Base-by-base conservation (phyloP, 2,113 vertebrate genomes). In the Alosa alosa region DNA sequence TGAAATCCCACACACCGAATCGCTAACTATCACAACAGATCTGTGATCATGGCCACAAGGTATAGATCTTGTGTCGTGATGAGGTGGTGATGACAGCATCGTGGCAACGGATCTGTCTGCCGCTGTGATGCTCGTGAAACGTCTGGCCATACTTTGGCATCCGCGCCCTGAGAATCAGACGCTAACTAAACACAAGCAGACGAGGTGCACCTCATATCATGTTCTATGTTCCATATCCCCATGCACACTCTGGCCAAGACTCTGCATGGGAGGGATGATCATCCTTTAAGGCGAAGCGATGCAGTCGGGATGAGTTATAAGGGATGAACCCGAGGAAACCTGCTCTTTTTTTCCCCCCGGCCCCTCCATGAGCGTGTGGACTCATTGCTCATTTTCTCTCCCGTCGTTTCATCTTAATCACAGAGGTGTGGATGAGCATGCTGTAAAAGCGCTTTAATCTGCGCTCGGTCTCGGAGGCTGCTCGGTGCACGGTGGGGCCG, bases 371-470 rank as follows among this genome's bases (percentile, higher is more conserved):
- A 15, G 36, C 72, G 10, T 78, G 72, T 78, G 31, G 72, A 78
- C 25, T 13, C 31, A 78, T 78, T 2, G 3, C 64, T 72, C 64
- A 72, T 72, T 25, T 64, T 64, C 64, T 72, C 64, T 72, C 64
- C 64, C 31, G 25, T 17, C 72, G 72, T 17, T 41, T 78, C 10
- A 3, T 36, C 72, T 78, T 68, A 25, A 68, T 68, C 64, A 68
- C 64, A 11, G 64, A 68, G 64, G 55, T 60, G 55, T 60, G 55
- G 20, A 18, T 60, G 31, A 72, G 31, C 64, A 36, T 72, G 57
- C 49, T 84, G 84, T 52, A 60, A 86, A 81, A 82, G 41, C 52
- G 84, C 49, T 31, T 82, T 47, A 81, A 57, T 81, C 41, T 60
- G 55, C 20, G 6, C 55, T 22, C 3, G 18, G 50, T 7, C 55